A percentile compares a stretch with the other conserved stretches of the same genome.
phyloP scores from a whole-genome alignment of 92 coral and sea anemone genomes.

The Porites cylindrica region DNA sequence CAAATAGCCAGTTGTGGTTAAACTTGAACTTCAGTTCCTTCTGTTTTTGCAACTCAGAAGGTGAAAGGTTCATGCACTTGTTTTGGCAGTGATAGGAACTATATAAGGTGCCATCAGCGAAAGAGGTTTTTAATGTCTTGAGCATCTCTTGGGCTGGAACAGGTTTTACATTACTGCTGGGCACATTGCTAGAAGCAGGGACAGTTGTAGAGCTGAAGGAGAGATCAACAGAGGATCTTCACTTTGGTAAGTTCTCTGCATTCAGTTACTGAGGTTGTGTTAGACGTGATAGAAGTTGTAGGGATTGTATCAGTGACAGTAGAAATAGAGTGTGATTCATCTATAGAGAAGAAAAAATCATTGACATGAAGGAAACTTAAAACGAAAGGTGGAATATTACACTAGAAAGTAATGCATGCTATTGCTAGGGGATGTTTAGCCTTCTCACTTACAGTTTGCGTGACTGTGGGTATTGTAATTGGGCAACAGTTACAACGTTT shows the following conservation, averaged over 20 bases:
- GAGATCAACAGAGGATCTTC: conserved; percentile 18
- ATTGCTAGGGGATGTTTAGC: neutral
- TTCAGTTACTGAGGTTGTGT: neutral
- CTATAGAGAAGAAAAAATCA: conserved; percentile 24
- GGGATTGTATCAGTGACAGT: conserved; percentile 31
- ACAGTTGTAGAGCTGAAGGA: conserved; percentile 20
- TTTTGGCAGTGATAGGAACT: conserved; percentile 28
- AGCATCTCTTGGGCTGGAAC: conserved; percentile 28
- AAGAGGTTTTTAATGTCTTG: conserved; percentile 26
- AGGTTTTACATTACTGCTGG: conserved; percentile 22
- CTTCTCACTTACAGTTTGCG: conserved; percentile 19
- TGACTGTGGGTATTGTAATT: conserved; percentile 1
- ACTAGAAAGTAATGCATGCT: neutral
- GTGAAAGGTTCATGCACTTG: conserved; percentile 26
- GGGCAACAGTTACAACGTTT: no score
- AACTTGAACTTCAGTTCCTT: conserved; percentile 30
- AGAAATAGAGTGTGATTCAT: conserved; percentile 29
- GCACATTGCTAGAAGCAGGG: conserved; percentile 14
- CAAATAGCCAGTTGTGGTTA: conserved; percentile 27
- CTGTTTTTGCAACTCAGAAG: conserved; percentile 20
- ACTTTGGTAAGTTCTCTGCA: neutral
- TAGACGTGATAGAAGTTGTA: conserved; percentile 26
- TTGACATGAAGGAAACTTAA: neutral
- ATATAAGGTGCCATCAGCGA: neutral
- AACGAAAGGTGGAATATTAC: neutral